phyloP scores from a whole-genome alignment of 2,113 vertebrate genomes.

The Trogon melanurus region DNA sequence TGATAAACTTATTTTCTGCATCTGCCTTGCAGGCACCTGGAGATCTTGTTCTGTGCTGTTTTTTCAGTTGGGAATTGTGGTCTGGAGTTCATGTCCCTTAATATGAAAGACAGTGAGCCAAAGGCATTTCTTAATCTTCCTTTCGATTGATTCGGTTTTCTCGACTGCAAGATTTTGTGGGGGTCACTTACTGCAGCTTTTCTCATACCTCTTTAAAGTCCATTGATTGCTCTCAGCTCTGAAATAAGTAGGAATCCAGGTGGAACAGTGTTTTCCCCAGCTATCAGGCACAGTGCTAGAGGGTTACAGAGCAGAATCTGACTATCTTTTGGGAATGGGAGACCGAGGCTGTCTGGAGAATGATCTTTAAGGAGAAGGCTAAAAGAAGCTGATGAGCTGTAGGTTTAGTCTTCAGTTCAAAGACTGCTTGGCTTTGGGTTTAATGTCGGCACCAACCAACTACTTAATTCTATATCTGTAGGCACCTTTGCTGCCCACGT shows the following conservation, averaged over 20 bases:
- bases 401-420: not conserved
- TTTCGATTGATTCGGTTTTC: not conserved
- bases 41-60: not conserved
- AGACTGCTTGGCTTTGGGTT: not conserved
- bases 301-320: not conserved
- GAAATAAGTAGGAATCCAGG: not conserved
- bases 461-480: not conserved
- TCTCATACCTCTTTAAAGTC: not conserved
- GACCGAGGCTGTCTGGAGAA: not conserved
- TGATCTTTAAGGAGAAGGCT: not conserved
- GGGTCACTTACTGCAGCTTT: not conserved
- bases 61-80: not conserved
- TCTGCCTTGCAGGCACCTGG: not conserved
- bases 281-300: not conserved
- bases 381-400: not conserved
- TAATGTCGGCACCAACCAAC: not conserved
- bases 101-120: not conserved
- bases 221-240: not conserved
- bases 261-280: not conserved
- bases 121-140: not conserved
- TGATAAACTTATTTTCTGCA: not conserved
- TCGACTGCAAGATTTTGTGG: not conserved
- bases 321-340: not conserved
- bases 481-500: not conserved
- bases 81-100: not conserved